These are phyloP conservation scores for Triplophysa dalaica DNA, from an alignment of 2,113 vertebrate species.

Conservation along the genomic window DNA sequence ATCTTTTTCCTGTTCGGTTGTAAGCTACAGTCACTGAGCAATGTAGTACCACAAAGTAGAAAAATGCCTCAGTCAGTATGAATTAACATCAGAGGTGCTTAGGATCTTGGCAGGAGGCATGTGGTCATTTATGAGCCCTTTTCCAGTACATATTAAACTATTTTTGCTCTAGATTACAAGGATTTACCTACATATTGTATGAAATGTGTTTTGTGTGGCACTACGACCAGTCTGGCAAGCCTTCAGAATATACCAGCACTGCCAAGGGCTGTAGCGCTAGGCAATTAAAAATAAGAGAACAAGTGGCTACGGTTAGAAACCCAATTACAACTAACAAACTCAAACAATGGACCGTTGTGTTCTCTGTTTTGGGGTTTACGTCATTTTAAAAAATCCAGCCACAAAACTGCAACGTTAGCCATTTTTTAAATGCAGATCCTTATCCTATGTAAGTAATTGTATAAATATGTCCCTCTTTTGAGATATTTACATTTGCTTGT, in stretches of 20 bases:
- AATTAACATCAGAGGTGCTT: slow-evolving; percentile 14
- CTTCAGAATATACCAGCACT: background rate
- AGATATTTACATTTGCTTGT: background rate
- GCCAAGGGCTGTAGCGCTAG: slow-evolving; percentile 14
- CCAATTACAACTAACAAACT: background rate
- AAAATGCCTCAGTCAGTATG: slow-evolving; percentile 32
- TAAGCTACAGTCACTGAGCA: background rate
- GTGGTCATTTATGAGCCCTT: slow-evolving; percentile 27
- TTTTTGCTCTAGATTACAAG: background rate
- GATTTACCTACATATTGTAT: slow-evolving; percentile 16
- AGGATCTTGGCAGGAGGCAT: slow-evolving; percentile 21
- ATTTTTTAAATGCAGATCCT: background rate
- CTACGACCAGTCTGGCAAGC: background rate
- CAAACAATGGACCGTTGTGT: slow-evolving; percentile 18
- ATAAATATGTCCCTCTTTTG: background rate
- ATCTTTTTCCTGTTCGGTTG: background rate
- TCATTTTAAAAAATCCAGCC: background rate
- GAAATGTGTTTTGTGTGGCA: slow-evolving; percentile 9
- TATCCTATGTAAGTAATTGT: background rate
- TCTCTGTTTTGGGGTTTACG: background rate
- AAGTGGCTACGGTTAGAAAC: slow-evolving; percentile 29
- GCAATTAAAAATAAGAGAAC: slow-evolving; percentile 28
- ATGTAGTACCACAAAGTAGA: slow-evolving; percentile 16
- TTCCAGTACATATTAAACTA: background rate
- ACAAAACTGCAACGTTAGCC: background rate